These are phyloP conservation scores for Strigops habroptila DNA, from an alignment of 2,113 vertebrate genomes.

Conservation along the genomic window DNA sequence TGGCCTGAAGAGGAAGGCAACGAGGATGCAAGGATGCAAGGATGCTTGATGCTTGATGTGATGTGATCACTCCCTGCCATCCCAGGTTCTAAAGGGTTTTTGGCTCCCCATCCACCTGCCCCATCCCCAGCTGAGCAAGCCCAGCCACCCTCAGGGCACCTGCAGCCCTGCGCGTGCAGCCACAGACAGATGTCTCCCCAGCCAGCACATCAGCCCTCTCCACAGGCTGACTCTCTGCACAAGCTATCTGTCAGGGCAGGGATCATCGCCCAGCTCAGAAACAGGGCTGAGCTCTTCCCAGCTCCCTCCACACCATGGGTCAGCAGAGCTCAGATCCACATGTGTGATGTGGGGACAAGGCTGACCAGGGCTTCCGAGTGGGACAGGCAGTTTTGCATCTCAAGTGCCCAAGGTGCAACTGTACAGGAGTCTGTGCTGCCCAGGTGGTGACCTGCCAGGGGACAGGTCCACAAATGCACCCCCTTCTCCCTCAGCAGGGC, in stretches of 20 bases:
- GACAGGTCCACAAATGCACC: background rate
- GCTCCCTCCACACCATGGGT: rapidly evolving
- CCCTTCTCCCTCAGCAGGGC: background rate
- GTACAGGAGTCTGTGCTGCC: background rate
- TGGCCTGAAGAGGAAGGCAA: background rate
- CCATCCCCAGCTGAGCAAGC: background rate
- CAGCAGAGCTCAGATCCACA: background rate
- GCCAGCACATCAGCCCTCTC: background rate
- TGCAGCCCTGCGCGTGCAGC: background rate
- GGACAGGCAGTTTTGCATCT: background rate
- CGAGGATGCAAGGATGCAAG: background rate
- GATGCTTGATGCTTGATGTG: background rate
- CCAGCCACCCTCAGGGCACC: background rate
- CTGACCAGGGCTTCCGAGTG: background rate
- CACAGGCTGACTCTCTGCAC: background rate
- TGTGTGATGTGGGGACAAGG: background rate
- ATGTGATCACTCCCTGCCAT: background rate
- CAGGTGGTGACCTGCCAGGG: background rate
- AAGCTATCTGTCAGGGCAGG: background rate
- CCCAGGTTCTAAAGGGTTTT: background rate
- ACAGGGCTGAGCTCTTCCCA: background rate
- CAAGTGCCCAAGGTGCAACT: background rate
- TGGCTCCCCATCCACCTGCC: background rate
- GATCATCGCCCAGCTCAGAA: background rate
- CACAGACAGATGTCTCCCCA: background rate